Conservation (phyloP, 2,113 vertebrate species). For the Elgaria multicarinata region DNA sequence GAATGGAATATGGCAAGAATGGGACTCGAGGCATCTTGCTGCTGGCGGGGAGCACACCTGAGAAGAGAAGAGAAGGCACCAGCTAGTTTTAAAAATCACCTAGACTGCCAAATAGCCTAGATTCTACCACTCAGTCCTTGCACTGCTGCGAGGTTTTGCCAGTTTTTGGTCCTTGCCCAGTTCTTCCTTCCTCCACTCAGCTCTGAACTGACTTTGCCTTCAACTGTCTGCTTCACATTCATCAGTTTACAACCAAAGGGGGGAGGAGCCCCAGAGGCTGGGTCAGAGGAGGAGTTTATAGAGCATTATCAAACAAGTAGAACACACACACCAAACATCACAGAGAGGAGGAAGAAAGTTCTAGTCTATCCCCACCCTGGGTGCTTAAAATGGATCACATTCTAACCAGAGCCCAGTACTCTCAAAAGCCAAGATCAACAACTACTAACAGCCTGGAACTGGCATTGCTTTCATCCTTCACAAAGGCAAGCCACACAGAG, state of each 20-base stretch:
- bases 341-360: background rate
- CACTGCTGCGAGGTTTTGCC: background rate
- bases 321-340: background rate
- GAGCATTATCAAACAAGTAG: background rate
- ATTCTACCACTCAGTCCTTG: background rate
- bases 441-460: background rate
- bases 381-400: background rate
- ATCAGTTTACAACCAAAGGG: background rate
- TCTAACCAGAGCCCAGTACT: background rate
- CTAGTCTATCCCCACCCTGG: background rate
- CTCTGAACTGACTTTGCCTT: background rate
- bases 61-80: accelerated
- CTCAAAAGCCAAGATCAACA: background rate
- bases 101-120: background rate
- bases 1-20: slow-evolving; percentile 77
- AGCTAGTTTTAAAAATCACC: background rate
- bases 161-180: background rate
- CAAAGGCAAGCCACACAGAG: background rate
- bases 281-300: background rate
- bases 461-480: accelerated
- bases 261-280: background rate
- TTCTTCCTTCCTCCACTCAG: background rate
- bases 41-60: slow-evolving; percentile 15
- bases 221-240: background rate
- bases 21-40: slow-evolving; percentile 55